Evolutionary conservation across 2,888 invertebrate species (phyloP).

Genomic region (Brenthis daphne): DNA sequence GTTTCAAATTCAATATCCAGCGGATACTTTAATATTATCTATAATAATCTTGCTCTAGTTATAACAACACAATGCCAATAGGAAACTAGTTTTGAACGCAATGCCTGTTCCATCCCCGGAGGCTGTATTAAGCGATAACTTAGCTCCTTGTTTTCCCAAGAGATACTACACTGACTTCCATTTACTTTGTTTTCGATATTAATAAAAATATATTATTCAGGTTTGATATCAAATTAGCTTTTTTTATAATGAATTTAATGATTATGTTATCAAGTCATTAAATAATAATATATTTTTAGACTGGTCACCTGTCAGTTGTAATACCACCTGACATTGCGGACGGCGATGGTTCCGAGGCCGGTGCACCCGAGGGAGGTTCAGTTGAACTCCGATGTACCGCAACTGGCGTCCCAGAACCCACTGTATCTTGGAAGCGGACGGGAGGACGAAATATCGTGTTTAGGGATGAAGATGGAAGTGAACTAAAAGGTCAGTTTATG

Average conservation of each 20-base stretch:
- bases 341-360: conserved; percentile 83
- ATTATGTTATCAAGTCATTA: too few species aligned
- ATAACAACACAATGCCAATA: conserved; percentile 33
- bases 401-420: conserved; percentile 90
- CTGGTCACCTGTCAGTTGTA: conserved; percentile 92
- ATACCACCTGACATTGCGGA: conserved; percentile 92
- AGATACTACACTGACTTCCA: conserved; percentile 20
- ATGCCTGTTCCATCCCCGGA: conserved; percentile 27
- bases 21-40: conserved; percentile 35
- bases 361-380: conserved; percentile 90
- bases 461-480: conserved; percentile 85
- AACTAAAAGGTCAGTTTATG: conserved; percentile 83
- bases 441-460: conserved; percentile 89
- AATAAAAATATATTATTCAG: conserved; percentile 1
- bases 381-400: conserved; percentile 90
- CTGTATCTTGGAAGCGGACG: conserved; percentile 90
- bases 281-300: conserved; percentile 74
- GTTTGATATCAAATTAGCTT: not conserved
- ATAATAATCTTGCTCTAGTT: conserved; percentile 37
- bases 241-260: too few species aligned
- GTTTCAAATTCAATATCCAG: conserved; percentile 31
- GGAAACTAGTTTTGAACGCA: conserved; percentile 35
- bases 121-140: conserved; percentile 29
- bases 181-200: conserved; percentile 17
- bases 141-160: conserved; percentile 29